Evolutionary conservation across 2,113 vertebrate genomes (phyloP).

Genomic region (Malurus alboscapulatus): DNA sequence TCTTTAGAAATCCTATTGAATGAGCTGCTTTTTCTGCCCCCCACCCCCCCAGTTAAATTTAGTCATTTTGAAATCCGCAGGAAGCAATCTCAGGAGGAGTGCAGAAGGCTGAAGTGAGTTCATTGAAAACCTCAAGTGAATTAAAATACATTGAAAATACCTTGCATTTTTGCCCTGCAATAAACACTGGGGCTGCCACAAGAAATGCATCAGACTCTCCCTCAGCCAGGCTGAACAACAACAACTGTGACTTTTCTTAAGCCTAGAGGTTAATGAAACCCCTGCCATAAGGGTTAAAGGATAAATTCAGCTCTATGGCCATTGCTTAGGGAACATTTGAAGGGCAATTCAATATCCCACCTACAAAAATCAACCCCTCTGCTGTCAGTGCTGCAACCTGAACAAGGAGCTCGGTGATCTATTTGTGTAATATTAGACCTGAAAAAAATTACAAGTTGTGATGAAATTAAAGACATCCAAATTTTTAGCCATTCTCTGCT

Average conservation of each 20-base stretch:
- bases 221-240: neutral
- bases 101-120: constrained; percentile 5
- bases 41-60: neutral
- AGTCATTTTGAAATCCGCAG: constrained; percentile 41
- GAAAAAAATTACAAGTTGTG: constrained; percentile 41
- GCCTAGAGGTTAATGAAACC: neutral
- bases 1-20: constrained; percentile 19
- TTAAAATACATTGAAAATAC: constrained; percentile 21
- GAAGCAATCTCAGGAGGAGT: constrained; percentile 2
- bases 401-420: neutral
- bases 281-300: neutral
- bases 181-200: neutral
- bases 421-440: neutral
- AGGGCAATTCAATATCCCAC: neutral
- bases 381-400: neutral
- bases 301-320: neutral
- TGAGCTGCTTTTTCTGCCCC: neutral
- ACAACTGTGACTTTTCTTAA: neutral
- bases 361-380: neutral
- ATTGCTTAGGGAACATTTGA: neutral
- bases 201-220: neutral
- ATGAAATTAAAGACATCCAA: constrained; percentile 63
- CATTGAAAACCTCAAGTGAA: constrained; percentile 48
- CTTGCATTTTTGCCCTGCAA: neutral
- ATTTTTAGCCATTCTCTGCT: constrained; percentile 47